phyloP scores from a whole-genome alignment of 2,113 vertebrate species.

The Cettia cetti region DNA sequence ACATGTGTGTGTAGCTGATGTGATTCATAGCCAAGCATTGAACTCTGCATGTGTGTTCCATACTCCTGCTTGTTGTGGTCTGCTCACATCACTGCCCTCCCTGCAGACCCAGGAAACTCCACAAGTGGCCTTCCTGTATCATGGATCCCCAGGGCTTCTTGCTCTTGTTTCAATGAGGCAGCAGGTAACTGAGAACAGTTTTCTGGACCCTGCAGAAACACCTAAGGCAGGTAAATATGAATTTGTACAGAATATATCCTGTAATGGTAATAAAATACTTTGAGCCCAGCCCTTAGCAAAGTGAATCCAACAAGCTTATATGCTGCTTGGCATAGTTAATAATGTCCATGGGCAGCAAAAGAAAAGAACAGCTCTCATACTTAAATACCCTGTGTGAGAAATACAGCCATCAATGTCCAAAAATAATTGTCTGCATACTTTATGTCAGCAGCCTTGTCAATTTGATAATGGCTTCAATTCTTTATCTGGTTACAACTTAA shows the following conservation, averaged over 20 bases:
- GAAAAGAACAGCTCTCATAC: background rate
- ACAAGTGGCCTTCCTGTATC: background rate
- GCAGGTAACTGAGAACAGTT: background rate
- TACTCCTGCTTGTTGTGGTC: accelerated
- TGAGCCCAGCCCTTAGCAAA: background rate
- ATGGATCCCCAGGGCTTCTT: background rate
- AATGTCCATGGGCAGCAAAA: background rate
- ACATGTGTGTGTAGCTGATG: background rate
- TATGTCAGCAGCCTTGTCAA: background rate
- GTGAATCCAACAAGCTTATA: background rate
- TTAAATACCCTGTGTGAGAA: background rate
- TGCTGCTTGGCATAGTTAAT: background rate
- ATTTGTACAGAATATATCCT: background rate
- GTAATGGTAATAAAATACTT: background rate
- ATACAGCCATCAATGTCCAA: background rate
- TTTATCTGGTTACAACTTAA: background rate
- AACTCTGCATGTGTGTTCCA: background rate
- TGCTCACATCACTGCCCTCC: background rate
- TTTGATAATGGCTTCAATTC: background rate
- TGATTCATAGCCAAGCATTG: background rate
- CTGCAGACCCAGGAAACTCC: background rate
- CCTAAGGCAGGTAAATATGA: background rate
- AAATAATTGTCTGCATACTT: background rate
- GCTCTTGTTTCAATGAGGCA: background rate
- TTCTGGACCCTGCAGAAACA: background rate